Base-by-base conservation (phyloP, 2,797 vertebrate species). In the Knipowitschia caucasica region DNA sequence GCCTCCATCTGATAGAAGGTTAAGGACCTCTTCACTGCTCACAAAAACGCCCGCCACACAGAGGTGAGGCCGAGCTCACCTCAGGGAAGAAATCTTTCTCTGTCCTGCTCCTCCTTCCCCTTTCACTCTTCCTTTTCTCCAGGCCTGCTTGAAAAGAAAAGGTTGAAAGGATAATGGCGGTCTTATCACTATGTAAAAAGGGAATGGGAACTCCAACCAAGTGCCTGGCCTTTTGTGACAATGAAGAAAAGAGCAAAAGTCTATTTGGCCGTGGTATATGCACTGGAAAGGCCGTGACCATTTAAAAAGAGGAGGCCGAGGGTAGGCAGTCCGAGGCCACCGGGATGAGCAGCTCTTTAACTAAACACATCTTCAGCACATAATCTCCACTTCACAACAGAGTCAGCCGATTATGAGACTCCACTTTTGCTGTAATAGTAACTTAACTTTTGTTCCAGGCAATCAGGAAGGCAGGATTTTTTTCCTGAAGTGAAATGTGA, bases 1-100 rank as follows among this genome's bases (percentile, higher is more conserved):
- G 83, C 81, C 84, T 86, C 86, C 83, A 90, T 89, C 90, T 89
- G 90, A 91, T 90, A 88, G 87, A 87, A 88, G 88, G 89, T 90
- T 89, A 91, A 91, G 87, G 86, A 86, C 88, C 89, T 89, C 88
- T 90, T 85, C 86, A 88, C 81, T 81, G 80, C 82, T 84, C 85
- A 87, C 81, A 88, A 85, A 89, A 88, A 86, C 84, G 59, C 80
- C 85, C 78, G 64, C 79, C 84, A 81, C 78, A 77, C 80, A 69
- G 84, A 85, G 83, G 83, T 87, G 83, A 86, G 71, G 70, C 75
- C 79, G 57, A 77, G 70, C 84, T 85, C 87, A 89, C 88, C 85
- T 86, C 82, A 74, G 85, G 86, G 86, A 87, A 83, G 85, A 88
- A 87, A 88, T 89, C 80, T 86, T 84, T 87, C 84, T 85, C 78